Base-by-base conservation (phyloP, 1,140 invertebrate genomes). In the Heliconius hermathena region DNA sequence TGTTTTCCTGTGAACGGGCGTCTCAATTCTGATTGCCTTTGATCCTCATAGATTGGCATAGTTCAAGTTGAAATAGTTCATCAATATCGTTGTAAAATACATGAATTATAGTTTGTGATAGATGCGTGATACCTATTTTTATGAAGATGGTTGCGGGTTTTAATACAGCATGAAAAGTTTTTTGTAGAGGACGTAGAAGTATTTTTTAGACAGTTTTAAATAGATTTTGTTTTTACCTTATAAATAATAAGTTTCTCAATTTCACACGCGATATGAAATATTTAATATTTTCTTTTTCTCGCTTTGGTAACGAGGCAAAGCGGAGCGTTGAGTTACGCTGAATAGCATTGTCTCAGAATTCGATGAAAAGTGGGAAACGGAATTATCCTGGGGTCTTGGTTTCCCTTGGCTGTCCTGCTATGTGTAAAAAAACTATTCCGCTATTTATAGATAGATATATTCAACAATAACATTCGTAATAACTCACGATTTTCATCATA, bases 1-100 rank as follows among this genome's bases (percentile, higher is more conserved):
- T 66, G 74, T 79, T 82, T 82, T 73, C 26, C 74, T 74, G 71
- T 76, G 60, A 60, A 66, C 74, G 74, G 80, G 49, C 73, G 38
- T 76, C 46, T 74, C 76, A 49, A 29, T 77, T 81, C 76, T 81
- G 80, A 81, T 78, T 81, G 76, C 80, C 80, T 77, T 54, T 77
- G 76, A 70, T 74, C 73, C 73, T 75, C n/a, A 29, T 46, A 60
- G 36, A 76, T 76, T 70, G 49, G 9, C 36, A 75, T 38, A 36
- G 36, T 70, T 76, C 74, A 70, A 46, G 60, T 66, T 46, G 36
- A 70, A 76, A 71, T 70, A 26, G 60, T 54, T 49, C 13, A 74
- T 74, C 60, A 66, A 66, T 66, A 66, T 66, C 60, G 26, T 11
- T 26, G 60, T 66, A 66, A 66, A 26, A 29, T 66, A 66, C 11